Evolutionary conservation across 1,140 invertebrate genomes (phyloP).

Genomic region (Augochlora pura): DNA sequence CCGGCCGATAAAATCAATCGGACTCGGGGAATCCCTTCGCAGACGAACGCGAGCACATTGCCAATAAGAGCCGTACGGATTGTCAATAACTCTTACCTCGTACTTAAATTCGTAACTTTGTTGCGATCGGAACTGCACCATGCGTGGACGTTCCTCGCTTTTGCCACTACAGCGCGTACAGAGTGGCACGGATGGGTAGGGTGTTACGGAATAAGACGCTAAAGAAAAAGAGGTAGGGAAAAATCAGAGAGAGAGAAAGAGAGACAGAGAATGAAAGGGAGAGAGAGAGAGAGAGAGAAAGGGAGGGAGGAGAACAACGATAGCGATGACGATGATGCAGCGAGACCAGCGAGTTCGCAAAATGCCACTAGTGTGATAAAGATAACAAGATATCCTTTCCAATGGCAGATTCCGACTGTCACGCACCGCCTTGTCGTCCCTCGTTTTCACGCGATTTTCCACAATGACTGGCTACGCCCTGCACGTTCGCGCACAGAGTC

Average conservation of each 20-base stretch:
- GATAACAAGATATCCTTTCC: slow-evolving; percentile 49
- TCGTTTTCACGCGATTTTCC: slow-evolving; percentile 50
- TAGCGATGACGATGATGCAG: slow-evolving; percentile 32
- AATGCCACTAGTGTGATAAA: slow-evolving; percentile 35
- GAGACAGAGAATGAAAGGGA: background rate
- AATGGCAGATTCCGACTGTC: slow-evolving; percentile 54
- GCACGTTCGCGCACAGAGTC: slow-evolving; percentile 35
- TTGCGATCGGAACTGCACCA: slow-evolving; percentile 29
- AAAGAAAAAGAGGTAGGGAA: slow-evolving; percentile 5
- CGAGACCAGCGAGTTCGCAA: slow-evolving; percentile 35
- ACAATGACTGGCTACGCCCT: slow-evolving; percentile 46
- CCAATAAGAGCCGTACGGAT: background rate
- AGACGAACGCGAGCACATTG: background rate
- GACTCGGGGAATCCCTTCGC: background rate
- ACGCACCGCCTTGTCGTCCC: slow-evolving; percentile 44
- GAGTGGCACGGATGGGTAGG: slow-evolving; percentile 19
- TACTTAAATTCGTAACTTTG: slow-evolving; percentile 50
- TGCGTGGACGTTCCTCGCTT: slow-evolving; percentile 41
- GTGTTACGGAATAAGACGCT: slow-evolving; percentile 14
- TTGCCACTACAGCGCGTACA: slow-evolving; percentile 9
- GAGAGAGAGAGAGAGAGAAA: background rate
- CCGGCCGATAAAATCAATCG: slow-evolving; percentile 39
- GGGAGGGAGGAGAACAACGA: slow-evolving; percentile 18
- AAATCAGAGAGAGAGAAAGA: background rate
- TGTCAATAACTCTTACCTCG: slow-evolving; percentile 51